Evolutionary conservation across 2,113 vertebrate genomes (phyloP), one percentile per base, ranked within the genome.

Genomic region (Lota lota): DNA sequence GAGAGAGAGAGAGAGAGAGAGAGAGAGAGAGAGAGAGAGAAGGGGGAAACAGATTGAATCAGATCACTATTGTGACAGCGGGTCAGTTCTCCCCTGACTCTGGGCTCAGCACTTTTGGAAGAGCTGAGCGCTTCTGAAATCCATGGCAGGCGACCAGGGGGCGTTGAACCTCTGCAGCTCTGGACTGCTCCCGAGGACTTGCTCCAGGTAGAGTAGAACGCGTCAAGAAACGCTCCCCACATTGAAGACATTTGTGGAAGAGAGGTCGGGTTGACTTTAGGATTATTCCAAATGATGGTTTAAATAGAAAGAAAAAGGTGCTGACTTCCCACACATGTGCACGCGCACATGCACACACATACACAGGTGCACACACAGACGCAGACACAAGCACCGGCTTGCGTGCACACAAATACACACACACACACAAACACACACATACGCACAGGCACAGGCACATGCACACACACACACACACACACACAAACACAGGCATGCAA

Each of bases 81-180:
- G 69, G 67, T 73, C 73, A 75, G 61, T 71, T 76, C 40, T 57
- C 54, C 67, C 22, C 61, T 21, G 72, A 69, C 20, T 69, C 66
- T 66, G 64, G 16, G 64, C 68, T 80, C 73, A 85, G 16, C 69
- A 56, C 63, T 65, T 80, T 83, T 75, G 47, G 67, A 63, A 17
- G 72, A 73, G 33, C 68, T 61, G 17, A 74, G 68, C 17, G 61
- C 66, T 72, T 72, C n/a, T 59, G 20, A 59, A 74, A 74, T 72
- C 76, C 63, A 73, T 66, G 66, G 77, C 22, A 78, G 76, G 74
- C 68, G 73, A 76, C 68, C 75, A 33, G 69, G 62, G 72, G 72
- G 57, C 64, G 61, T 61, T 54, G 60, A 73, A 73, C 8, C 40
- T 12, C 1, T 14, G 40, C 40, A 1, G 8, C 40, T 47, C 40